Conservation (phyloP, 2,888 invertebrate species). For the Mylabris sibirica region DNA sequence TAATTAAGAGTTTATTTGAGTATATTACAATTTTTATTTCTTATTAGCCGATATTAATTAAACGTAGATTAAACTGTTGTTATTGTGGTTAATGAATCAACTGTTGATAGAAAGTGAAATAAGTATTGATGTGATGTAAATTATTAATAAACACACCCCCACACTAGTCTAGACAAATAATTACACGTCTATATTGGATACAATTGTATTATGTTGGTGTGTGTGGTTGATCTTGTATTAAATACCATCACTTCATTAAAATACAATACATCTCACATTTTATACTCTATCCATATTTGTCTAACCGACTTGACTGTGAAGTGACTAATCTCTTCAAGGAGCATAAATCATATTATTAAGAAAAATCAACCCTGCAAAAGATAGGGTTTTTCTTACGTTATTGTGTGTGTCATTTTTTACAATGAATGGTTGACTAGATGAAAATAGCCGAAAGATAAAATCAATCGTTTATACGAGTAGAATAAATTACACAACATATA, state of each 20-base stretch:
- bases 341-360: neutral
- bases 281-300: neutral
- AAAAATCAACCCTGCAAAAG: too few relatives aligned
- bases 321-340: too few relatives aligned
- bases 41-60: too few relatives aligned
- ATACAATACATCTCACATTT: neutral
- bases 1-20: neutral
- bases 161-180: neutral
- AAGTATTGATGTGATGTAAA: neutral
- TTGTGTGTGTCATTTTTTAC: too few relatives aligned
- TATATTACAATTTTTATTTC: neutral
- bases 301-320: neutral
- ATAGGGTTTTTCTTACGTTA: too few relatives aligned
- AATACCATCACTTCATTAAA: slow-evolving; percentile 3
- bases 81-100: too few relatives aligned
- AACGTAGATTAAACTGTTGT: too few relatives aligned
- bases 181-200: neutral
- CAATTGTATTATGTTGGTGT: neutral
- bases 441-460: too few relatives aligned
- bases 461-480: neutral
- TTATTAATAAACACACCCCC: neutral
- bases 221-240: neutral
- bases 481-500: neutral
- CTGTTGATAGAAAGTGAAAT: too few relatives aligned
- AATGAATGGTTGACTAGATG: too few relatives aligned